phyloP scores from a whole-genome alignment of 2,113 vertebrate species.

The Cyanoliseus patagonus region DNA sequence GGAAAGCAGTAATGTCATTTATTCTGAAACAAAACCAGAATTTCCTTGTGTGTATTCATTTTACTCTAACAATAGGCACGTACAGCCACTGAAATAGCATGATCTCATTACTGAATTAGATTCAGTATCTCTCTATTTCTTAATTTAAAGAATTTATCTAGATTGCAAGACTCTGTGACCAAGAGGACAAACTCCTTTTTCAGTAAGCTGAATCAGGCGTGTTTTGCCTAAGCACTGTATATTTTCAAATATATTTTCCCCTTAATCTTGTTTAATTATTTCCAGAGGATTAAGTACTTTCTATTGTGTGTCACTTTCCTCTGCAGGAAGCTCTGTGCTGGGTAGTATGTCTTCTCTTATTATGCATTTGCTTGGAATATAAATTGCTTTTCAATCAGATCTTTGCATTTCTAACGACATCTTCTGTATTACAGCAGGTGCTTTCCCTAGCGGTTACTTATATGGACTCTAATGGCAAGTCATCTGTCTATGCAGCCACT shows the following conservation, averaged over 20 bases:
- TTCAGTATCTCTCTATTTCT: not conserved
- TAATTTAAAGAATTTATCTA: not conserved
- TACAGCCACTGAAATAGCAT: not conserved
- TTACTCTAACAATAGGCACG: not conserved
- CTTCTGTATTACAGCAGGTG: slow-evolving; percentile 64
- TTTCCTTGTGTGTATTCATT: not conserved
- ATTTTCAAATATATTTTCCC: not conserved
- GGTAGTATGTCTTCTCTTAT: slow-evolving; percentile 38
- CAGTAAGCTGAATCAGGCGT: not conserved
- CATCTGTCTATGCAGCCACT: slow-evolving; percentile 60
- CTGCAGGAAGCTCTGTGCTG: not conserved
- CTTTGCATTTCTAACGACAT: slow-evolving; percentile 66
- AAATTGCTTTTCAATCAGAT: slow-evolving; percentile 68
- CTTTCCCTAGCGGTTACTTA: slow-evolving; percentile 66
- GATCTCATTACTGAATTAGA: not conserved
- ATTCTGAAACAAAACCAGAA: not conserved
- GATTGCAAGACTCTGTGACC: not conserved
- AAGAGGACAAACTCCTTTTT: not conserved
- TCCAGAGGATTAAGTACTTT: slow-evolving; percentile 47
- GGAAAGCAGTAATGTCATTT: not conserved
- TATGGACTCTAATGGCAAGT: slow-evolving; percentile 58
- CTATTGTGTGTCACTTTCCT: slow-evolving; percentile 22
- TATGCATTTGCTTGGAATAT: slow-evolving; percentile 58
- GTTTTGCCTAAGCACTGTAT: not conserved
- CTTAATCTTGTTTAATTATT: slow-evolving; percentile 49